phyloP scores from a whole-genome alignment of 2,888 invertebrate genomes.

The Drosophila anceps region DNA sequence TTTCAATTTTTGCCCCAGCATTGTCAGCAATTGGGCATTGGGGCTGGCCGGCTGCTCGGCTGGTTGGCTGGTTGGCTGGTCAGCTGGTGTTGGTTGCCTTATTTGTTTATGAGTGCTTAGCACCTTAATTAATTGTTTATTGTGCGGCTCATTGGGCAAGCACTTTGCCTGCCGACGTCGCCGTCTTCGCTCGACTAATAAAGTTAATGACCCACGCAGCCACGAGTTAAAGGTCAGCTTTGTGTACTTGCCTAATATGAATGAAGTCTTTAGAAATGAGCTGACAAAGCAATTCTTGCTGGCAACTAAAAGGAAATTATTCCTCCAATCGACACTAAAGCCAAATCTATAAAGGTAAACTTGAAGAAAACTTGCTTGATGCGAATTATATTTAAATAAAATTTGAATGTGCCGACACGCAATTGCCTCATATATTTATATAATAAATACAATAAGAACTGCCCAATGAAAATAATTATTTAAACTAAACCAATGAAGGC shows the following conservation, averaged over 20 bases:
- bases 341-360: not conserved
- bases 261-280: slow-evolving; percentile 6
- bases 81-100: slow-evolving; percentile 13
- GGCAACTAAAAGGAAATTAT: not conserved
- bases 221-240: slow-evolving; percentile 32
- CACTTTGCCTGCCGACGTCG: slow-evolving; percentile 17
- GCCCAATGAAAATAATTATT: not conserved
- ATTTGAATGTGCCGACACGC: not conserved
- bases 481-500: not conserved
- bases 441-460: not conserved
- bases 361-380: not conserved
- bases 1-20: not conserved
- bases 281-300: not conserved
- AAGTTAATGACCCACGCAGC: slow-evolving; percentile 45
- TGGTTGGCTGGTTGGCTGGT: no score
- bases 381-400: not conserved
- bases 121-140: slow-evolving; percentile 69
- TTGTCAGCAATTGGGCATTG: not conserved
- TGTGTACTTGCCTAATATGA: slow-evolving; percentile 8
- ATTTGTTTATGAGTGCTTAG: slow-evolving; percentile 51
- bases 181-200: slow-evolving; percentile 4
- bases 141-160: slow-evolving; percentile 60
- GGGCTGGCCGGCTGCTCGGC: slow-evolving; percentile 5
- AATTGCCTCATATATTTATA: not conserved
- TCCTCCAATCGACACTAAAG: not conserved